Base-by-base conservation (phyloP, 2,113 vertebrate genomes). In the Rhinogobius similis region DNA sequence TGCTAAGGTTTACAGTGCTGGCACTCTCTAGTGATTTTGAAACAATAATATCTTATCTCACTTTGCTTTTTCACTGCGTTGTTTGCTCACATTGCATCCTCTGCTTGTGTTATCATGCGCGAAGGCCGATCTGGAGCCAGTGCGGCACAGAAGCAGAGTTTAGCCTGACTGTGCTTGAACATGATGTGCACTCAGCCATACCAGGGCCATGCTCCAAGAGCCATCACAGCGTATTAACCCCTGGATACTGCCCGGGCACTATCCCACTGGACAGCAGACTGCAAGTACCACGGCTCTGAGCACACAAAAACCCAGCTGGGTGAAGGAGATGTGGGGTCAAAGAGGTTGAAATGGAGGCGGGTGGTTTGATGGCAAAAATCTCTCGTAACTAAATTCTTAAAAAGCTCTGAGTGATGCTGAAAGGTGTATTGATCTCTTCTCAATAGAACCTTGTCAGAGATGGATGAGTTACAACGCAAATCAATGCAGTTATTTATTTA, bases 171-270 rank as follows among this genome's bases (percentile, higher is more conserved):
- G 68, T 71, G 71, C 72, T 83, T 76, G 68, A 77, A 79, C 66
- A n/a, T 75, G 72, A 87, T 82, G 84, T 87, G 86, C 85, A 83
- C 58, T 83, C 76, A 86, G 77, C 79, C 81, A 48, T 83, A 56
- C 68, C 16, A 39, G 69, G 73, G 78, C 76, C 56, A 72, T 76
- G 74, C 78, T 76, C 75, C 75, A 73, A 75, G 66, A 83, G 75
- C 76, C 78, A 83, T 82, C 73, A 70, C 73, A 79, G 76, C 68
- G 73, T 65, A 86, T 86, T 81, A 89, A 87, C 79, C 84, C 72
- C 74, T 67, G 71, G 75, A 82, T 72, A 23, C 69, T 52, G 73
- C 70, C 76, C 79, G 65, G 46, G 58, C 72, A 67, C 67, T 66
- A 64, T 80, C 72, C 82, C 70, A 44, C 68, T 78, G 55, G 70